Conservation (phyloP, 2,797 vertebrate species). For the Salmo trutta region DNA sequence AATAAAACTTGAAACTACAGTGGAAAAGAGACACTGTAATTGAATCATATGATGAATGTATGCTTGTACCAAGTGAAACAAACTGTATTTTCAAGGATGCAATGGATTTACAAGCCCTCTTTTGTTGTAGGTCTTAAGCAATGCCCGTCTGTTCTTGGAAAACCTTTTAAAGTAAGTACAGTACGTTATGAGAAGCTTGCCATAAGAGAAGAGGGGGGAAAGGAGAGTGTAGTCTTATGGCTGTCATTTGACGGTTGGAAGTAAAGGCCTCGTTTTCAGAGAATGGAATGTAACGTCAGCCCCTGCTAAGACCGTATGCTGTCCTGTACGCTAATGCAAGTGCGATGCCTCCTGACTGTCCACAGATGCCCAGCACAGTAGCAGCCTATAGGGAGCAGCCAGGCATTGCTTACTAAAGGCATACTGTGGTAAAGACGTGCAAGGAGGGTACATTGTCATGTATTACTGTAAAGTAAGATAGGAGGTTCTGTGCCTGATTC, state of each 20-base stretch:
- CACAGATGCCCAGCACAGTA: conserved; percentile 45
- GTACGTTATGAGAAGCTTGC: conserved; percentile 38
- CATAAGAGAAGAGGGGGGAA: background rate
- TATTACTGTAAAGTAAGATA: background rate
- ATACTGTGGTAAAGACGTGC: background rate
- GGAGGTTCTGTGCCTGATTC: background rate
- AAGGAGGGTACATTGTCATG: background rate
- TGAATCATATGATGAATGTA: background rate
- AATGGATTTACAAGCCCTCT: conserved; percentile 24
- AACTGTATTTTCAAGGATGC: background rate
- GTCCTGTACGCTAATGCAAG: conserved; percentile 34
- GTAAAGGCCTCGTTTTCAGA: conserved; percentile 31
- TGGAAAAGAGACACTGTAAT: too few species aligned
- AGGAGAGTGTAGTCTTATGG: background rate
- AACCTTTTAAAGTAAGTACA: conserved; percentile 89
- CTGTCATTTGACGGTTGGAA: conserved; percentile 28
- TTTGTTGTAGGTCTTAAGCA: conserved; percentile 83
- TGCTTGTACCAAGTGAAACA: background rate
- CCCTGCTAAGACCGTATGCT: conserved; percentile 54
- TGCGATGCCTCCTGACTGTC: conserved; percentile 26
- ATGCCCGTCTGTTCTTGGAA: conserved; percentile 90
- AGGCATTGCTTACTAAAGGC: background rate
- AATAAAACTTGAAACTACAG: too few species aligned
- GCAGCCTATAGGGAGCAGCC: background rate
- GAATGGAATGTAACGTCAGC: conserved; percentile 21